Evolutionary conservation across 2,797 vertebrate species (phyloP).

Genomic region (Chrosomus eos): DNA sequence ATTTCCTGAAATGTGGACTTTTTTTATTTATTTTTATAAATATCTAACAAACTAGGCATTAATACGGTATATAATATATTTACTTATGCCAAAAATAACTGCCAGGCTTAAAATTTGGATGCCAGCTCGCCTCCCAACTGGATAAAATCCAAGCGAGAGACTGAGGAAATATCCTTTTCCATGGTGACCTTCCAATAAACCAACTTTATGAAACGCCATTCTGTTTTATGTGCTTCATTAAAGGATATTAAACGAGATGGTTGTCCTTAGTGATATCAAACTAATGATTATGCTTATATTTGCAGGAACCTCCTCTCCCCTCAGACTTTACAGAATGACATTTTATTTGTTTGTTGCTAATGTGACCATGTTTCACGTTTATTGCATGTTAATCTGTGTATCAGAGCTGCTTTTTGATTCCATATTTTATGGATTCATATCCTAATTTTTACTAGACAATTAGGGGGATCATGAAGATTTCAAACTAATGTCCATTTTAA

Average conservation of each 20-base stretch:
- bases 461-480: background rate
- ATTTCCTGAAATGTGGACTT: slow-evolving; percentile 13
- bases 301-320: background rate
- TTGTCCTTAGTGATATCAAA: slow-evolving; percentile 33
- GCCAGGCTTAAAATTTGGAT: slow-evolving; percentile 4
- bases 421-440: background rate
- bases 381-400: slow-evolving; percentile 29
- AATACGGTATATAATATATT: background rate
- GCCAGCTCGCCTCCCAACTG: background rate
- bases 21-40: slow-evolving; percentile 4
- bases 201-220: slow-evolving; percentile 29
- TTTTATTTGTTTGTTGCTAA: slow-evolving; percentile 27
- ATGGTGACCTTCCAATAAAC: slow-evolving; percentile 27
- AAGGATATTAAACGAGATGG: slow-evolving; percentile 22
- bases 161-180: slow-evolving; percentile 20
- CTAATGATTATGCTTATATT: slow-evolving; percentile 24
- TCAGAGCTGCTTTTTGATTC: background rate
- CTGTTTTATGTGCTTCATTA: slow-evolving; percentile 40
- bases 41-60: background rate
- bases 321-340: slow-evolving; percentile 5
- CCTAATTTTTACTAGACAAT: background rate
- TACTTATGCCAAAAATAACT: slow-evolving; percentile 11
- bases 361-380: slow-evolving; percentile 23
- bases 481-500: slow-evolving; percentile 12
- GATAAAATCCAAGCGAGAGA: slow-evolving; percentile 29